Conservation (phyloP, 1,140 invertebrate species). For the Lasioglossum baleicum region DNA sequence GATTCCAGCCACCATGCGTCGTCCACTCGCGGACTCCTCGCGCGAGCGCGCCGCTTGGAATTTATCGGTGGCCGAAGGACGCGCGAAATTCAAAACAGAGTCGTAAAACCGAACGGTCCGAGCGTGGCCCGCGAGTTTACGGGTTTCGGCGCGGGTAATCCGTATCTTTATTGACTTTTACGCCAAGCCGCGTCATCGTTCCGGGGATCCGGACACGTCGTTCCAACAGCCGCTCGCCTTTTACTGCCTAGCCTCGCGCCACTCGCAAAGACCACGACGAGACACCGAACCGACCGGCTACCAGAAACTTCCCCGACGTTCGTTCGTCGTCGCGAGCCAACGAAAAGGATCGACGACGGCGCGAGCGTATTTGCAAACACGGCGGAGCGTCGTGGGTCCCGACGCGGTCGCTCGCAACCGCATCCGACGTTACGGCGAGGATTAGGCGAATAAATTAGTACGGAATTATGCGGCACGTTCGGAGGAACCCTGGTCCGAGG, state of each 20-base stretch:
- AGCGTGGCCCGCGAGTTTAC: conserved; percentile 51
- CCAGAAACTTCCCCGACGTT: too few relatives aligned
- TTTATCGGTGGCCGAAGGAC: conserved; percentile 6
- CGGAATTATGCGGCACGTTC: conserved; percentile 32
- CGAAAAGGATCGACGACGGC: too few relatives aligned
- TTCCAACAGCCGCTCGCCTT: conserved; percentile 10
- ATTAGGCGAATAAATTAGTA: conserved; percentile 47
- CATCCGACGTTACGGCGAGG: too few relatives aligned
- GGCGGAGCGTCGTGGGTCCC: too few relatives aligned
- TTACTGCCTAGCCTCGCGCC: too few relatives aligned
- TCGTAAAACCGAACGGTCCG: conserved; percentile 62
- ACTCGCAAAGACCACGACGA: too few relatives aligned
- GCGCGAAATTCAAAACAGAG: conserved; percentile 63
- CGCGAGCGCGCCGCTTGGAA: too few relatives aligned
- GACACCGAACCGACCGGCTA: neutral
- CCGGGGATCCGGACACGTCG: conserved; percentile 19
- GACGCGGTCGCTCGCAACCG: too few relatives aligned
- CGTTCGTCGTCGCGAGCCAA: too few relatives aligned
- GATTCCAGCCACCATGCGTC: conserved; percentile 1
- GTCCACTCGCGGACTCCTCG: too few relatives aligned
- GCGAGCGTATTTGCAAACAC: too few relatives aligned
- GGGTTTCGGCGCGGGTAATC: conserved; percentile 60
- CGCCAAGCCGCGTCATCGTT: conserved; percentile 36
- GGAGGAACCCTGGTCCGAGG: conserved; percentile 7
- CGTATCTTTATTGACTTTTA: conserved; percentile 70